Base-by-base conservation (phyloP, 1,140 invertebrate genomes). In the Augochlora pura region DNA sequence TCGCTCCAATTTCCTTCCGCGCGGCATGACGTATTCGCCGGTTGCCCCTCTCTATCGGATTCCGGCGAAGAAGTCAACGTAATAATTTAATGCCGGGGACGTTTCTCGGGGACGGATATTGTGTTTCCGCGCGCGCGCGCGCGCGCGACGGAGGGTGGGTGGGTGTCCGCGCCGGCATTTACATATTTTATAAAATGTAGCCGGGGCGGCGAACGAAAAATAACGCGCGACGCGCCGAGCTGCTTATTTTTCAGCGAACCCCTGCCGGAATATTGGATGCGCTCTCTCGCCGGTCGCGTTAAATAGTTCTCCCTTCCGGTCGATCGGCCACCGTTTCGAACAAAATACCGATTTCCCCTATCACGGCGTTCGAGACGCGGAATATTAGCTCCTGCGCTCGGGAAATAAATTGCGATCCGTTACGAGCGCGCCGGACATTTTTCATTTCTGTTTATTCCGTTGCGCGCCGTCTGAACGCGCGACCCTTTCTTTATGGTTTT, bases 1-100 rank as follows among this genome's bases (percentile, higher is more conserved):
- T 76, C 54, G 74, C 54, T 76, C 46, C 65, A 69, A 60, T 76
- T 76, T 60, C 64, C 74, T 60, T 69, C 54, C 25, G 52, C 74
- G 21, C 46, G 32, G 39, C 64, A 27, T 67, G 64, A 67, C 64
- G 49, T 75, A 75, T 46, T 57, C 52, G 25, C 16, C 25, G n/a
- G 16, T n/a, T n/a, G 7, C 16, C 59, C 46, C 18, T 73, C 59
- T 27, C 18, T 73, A 73, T 73, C 70, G 70, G 60, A 67, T 59
- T 68, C 21, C 21, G 2, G 32, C 73, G 21, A 46, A 76, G 38
- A 52, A 65, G 42, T 52, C 60, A 21, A 68, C 25, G 65, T 69
- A 68, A 68, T 76, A 76, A 69, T 69, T 68, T 67, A 68, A 76
- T 16, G 54, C 60, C 65, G 18, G 54, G 54, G 12, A n/a, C 27